Evolutionary conservation across 2,113 vertebrate species (phyloP), one percentile per base, ranked within the genome.

Genomic region (Boleophthalmus pectinirostris): DNA sequence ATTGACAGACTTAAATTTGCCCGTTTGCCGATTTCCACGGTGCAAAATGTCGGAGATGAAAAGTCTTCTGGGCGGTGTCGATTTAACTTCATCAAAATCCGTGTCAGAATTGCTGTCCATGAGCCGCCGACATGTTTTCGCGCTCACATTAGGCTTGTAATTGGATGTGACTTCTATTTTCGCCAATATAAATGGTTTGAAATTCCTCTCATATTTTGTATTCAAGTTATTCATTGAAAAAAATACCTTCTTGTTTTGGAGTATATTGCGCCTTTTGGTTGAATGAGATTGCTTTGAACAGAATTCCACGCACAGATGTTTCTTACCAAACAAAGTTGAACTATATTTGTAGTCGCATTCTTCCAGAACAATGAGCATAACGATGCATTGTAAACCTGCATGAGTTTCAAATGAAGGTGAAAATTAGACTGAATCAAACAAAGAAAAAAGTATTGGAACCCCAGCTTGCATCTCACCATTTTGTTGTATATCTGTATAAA

Each of bases 31-130:
- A 75, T 84, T 79, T 70, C 23, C 18, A 58, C 24, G 0, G n/a
- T 49, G 70, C 14, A 78, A 73, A 71, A 69, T 20, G 3, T 51
- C 54, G 68, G 16, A 23, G 38, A 73, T 73, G 66, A 81, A 66
- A 81, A 81, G 47, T 72, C 25, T 75, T 78, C 1, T 18, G 74
- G 75, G 56, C 69, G 29, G 6, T 9, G 5, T 60, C 45, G 63
- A 69, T 75, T 80, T 72, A 70, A 64, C 21, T 77, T 49, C 7
- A 68, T 80, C 56, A 72, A 75, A 66, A 33, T 35, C 8, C 45
- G 53, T 75, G 68, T 73, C 73, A 66, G 70, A 70, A 65, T 43
- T 56, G 69, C 72, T 69, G 66, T 58, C 45, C 21, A 23, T 23
- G 65, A 45, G 16, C 5, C 24, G 65, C 18, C 7, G n/a, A 25